A percentile compares a stretch with the other conserved stretches of the same genome.
Conservation (phyloP, 2,797 vertebrate genomes). For the Arnoldichthys spilopterus region DNA sequence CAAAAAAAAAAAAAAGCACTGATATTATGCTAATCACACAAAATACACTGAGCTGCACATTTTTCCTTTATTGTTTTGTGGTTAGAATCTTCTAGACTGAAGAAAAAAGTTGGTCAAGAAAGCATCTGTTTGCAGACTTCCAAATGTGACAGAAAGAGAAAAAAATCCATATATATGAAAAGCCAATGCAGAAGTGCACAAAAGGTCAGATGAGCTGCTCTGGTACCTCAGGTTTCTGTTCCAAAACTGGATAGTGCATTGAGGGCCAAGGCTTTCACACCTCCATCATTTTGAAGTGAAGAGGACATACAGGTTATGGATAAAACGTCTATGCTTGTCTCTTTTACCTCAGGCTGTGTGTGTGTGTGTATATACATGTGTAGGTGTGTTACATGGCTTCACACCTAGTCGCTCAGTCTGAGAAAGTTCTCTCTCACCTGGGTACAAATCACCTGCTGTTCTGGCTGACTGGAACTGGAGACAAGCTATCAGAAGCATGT, state of each 20-base stretch:
- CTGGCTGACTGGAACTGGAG: slow-evolving; percentile 22
- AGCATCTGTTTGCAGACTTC: not conserved
- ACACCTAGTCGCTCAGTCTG: slow-evolving; percentile 36
- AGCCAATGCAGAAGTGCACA: not conserved
- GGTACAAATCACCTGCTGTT: slow-evolving; percentile 51
- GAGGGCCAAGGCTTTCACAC: not conserved
- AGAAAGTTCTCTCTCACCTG: slow-evolving; percentile 43
- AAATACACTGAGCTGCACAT: too few species aligned
- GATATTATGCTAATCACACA: too few species aligned
- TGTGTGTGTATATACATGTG: not conserved
- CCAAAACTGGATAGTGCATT: not conserved
- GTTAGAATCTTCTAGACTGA: not conserved
- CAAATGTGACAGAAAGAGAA: not conserved
- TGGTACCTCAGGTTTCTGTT: not conserved
- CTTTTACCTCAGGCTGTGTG: slow-evolving; percentile 12
- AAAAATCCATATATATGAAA: not conserved
- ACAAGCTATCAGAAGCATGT: not conserved
- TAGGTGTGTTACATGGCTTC: slow-evolving; percentile 18
- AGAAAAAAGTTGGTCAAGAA: not conserved
- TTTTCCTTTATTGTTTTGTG: not conserved
- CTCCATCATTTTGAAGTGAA: slow-evolving; percentile 13
- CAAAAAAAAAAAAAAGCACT: too few species aligned
- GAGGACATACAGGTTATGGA: slow-evolving; percentile 8
- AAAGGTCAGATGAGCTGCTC: not conserved
- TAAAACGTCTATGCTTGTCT: slow-evolving; percentile 17